Evolutionary conservation across 2,888 invertebrate species (phyloP).

Genomic region (Lithophane semibrunnea): DNA sequence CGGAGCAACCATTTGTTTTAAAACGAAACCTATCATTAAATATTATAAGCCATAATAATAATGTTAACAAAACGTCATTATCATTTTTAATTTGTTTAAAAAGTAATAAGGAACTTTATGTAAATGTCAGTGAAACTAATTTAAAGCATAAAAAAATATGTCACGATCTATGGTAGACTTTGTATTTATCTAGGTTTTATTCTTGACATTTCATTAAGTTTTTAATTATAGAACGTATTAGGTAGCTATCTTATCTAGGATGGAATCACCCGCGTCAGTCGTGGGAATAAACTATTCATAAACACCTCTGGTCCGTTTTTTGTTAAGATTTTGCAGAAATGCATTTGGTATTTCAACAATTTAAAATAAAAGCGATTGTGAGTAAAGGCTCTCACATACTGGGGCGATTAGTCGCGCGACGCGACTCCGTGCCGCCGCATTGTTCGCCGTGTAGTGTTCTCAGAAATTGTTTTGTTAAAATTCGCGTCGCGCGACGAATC

Average conservation of each 20-base stretch:
- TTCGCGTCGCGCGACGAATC: too few relatives aligned
- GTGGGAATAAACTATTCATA: conserved; percentile 23
- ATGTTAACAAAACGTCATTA: conserved; percentile 68
- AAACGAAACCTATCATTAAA: conserved; percentile 74
- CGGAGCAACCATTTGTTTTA: conserved; percentile 66
- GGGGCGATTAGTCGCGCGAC: too few relatives aligned
- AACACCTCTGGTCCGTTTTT: background rate
- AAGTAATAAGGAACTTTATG: conserved; percentile 29
- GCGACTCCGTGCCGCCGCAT: too few relatives aligned
- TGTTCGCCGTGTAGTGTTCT: too few relatives aligned
- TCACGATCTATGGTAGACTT: conserved; percentile 46
- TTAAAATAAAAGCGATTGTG: background rate
- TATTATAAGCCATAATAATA: conserved; percentile 67
- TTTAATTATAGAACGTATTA: conserved; percentile 28
- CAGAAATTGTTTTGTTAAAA: too few relatives aligned
- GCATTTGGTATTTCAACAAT: background rate
- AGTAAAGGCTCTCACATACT: too few relatives aligned
- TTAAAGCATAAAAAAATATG: conserved; percentile 20
- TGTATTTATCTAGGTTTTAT: conserved; percentile 19
- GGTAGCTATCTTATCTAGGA: conserved; percentile 6
- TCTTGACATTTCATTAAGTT: conserved; percentile 37
- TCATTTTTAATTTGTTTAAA: conserved; percentile 41
- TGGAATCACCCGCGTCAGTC: background rate
- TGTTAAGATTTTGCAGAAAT: background rate
- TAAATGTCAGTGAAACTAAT: conserved; percentile 57